A percentile compares a stretch with the other conserved stretches of the same genome.
Evolutionary conservation across 2,797 vertebrate genomes (phyloP).

Genomic region (Parotocinclus haroldoi): DNA sequence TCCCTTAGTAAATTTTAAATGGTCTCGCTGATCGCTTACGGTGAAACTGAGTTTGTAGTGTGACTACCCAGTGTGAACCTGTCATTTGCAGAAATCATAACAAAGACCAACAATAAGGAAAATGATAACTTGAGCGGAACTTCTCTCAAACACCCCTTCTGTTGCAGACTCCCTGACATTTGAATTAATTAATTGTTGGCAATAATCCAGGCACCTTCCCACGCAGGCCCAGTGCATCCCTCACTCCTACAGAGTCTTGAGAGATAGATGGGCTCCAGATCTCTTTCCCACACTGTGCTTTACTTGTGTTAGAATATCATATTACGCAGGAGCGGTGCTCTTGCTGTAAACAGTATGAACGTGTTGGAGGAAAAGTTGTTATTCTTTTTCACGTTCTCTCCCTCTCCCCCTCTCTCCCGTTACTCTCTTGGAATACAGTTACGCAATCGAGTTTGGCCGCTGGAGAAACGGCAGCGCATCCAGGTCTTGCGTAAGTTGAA

Average conservation of each 20-base stretch:
- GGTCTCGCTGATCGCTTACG: conserved; percentile 7
- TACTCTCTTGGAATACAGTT: conserved; percentile 47
- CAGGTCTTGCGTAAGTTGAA: conserved; percentile 70
- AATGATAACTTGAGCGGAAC: background rate
- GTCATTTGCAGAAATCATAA: conserved; percentile 23
- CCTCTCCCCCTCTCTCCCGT: conserved; percentile 21
- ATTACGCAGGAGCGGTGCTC: conserved; percentile 51
- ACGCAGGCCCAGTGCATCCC: conserved; percentile 34
- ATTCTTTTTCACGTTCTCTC: conserved; percentile 55
- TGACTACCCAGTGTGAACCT: conserved; percentile 12
- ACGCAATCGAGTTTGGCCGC: conserved; percentile 61
- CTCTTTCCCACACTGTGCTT: conserved; percentile 43
- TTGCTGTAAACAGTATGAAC: conserved; percentile 59
- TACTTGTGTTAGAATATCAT: conserved; percentile 55
- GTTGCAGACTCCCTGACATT: background rate
- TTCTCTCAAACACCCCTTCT: conserved; percentile 14
- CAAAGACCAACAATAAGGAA: conserved; percentile 23
- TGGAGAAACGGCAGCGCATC: conserved; percentile 57
- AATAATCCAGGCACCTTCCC: conserved; percentile 13
- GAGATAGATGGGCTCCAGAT: conserved; percentile 38
- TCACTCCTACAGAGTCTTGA: conserved; percentile 24
- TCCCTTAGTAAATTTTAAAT: conserved; percentile 25
- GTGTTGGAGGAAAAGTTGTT: conserved; percentile 56
- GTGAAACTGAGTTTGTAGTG: conserved; percentile 8
- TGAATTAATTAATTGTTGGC: conserved; percentile 22